Percentiles rank a stretch among this genome's conserved stretches.
phyloP scores from a whole-genome alignment of 1,140 invertebrate genomes.

The Ceratitis capitata region DNA sequence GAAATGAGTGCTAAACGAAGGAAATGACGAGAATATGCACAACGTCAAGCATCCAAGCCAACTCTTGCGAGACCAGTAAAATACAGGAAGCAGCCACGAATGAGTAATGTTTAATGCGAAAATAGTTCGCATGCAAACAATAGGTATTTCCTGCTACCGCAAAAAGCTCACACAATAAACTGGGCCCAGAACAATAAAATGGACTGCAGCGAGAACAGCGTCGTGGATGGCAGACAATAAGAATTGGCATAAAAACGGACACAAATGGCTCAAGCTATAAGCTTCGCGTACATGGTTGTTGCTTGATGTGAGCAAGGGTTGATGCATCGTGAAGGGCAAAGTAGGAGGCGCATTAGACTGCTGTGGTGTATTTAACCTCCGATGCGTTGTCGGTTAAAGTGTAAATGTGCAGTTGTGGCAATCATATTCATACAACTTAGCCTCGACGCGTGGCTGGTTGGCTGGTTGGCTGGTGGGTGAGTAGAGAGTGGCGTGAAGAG shows the following conservation, averaged over 20 bases:
- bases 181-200: neutral
- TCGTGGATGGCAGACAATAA: neutral
- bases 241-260: conserved; percentile 6
- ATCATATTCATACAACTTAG: conserved; percentile 1
- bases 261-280: neutral
- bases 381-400: conserved; percentile 11
- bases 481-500: neutral
- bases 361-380: neutral
- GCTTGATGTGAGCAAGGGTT: neutral
- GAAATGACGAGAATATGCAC: neutral
- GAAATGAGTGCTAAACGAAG: neutral
- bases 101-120: conserved; percentile 6
- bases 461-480: neutral
- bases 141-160: neutral
- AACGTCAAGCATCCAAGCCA: neutral
- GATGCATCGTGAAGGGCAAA: neutral
- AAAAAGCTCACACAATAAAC: neutral
- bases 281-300: neutral
- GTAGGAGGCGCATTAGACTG: neutral
- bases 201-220: neutral
- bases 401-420: neutral
- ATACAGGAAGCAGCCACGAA: neutral
- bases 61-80: neutral
- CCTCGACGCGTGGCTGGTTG: neutral
- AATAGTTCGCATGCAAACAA: conserved; percentile 28